Evolutionary conservation across 2,888 invertebrate species (phyloP).

Genomic region (Eristalis arbustorum): DNA sequence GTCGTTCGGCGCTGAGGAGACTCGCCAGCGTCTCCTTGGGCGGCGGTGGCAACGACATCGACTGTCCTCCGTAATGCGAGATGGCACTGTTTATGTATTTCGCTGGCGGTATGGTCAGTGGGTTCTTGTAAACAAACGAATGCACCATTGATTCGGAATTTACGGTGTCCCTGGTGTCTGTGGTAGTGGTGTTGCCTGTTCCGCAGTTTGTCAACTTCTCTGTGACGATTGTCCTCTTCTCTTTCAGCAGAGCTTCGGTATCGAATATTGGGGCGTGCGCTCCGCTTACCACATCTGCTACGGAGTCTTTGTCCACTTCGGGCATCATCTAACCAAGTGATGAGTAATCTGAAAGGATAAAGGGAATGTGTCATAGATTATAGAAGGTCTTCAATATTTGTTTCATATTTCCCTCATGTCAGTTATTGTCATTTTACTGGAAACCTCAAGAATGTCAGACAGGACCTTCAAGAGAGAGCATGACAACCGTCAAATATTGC

Average conservation of each 20-base stretch:
- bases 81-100: slow-evolving; percentile 57
- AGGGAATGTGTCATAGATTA: background rate
- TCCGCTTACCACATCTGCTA: slow-evolving; percentile 78
- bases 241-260: slow-evolving; percentile 72
- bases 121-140: slow-evolving; percentile 78
- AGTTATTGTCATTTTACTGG: too few relatives aligned
- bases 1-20: slow-evolving; percentile 50
- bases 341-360: slow-evolving; percentile 31
- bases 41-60: slow-evolving; percentile 42
- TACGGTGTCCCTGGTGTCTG: slow-evolving; percentile 43
- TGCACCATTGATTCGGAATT: slow-evolving; percentile 70
- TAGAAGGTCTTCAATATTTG: background rate
- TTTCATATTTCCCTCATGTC: too few relatives aligned
- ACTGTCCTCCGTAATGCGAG: slow-evolving; percentile 46
- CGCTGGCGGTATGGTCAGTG: slow-evolving; percentile 77
- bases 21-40: slow-evolving; percentile 50
- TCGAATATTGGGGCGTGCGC: slow-evolving; percentile 76
- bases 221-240: slow-evolving; percentile 71
- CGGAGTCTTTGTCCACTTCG: slow-evolving; percentile 79
- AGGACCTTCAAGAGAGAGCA: too few relatives aligned
- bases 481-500: too few relatives aligned
- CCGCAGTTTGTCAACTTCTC: slow-evolving; percentile 62
- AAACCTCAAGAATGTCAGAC: too few relatives aligned
- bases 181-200: slow-evolving; percentile 8
- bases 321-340: slow-evolving; percentile 77